Evolutionary conservation across 2,888 invertebrate species (phyloP).

Genomic region (Napeogenes sylphis): DNA sequence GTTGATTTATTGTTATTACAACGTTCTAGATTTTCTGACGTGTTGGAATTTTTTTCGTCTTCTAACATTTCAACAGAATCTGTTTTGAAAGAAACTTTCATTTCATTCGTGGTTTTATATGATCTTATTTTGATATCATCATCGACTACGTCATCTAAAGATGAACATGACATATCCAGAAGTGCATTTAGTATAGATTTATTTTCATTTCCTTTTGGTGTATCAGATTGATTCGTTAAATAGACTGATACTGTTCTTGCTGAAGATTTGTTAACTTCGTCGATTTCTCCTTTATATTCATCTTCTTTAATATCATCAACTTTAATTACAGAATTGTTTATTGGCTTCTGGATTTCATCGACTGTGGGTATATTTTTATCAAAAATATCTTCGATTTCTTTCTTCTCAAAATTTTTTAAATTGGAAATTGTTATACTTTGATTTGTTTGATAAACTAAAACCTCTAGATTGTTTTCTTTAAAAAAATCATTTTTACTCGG

Average conservation of each 20-base stretch:
- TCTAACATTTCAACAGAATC: conserved; percentile 12
- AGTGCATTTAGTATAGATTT: conserved; percentile 46
- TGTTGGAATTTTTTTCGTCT: not conserved
- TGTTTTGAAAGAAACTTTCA: not conserved
- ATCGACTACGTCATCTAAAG: conserved; percentile 10
- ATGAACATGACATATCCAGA: conserved; percentile 48
- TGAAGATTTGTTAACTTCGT: not conserved
- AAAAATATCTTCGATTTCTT: conserved; percentile 7
- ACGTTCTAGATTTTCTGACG: no score
- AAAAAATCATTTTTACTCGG: conserved; percentile 14
- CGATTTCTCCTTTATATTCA: no score
- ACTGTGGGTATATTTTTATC: not conserved
- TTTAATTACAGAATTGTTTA: no score
- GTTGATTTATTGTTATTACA: not conserved
- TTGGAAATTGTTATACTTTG: conserved; percentile 20
- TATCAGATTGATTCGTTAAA: conserved; percentile 1
- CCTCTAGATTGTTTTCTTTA: conserved; percentile 28
- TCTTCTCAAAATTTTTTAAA: conserved; percentile 13
- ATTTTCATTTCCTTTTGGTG: conserved; percentile 25
- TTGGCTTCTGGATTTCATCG: not conserved
- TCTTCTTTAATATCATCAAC: no score
- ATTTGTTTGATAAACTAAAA: conserved; percentile 40
- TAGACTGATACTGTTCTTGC: not conserved
- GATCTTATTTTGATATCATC: not conserved
- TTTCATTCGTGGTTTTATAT: conserved; percentile 8